Evolutionary conservation across 2,797 vertebrate species (phyloP), one percentile per base, ranked within the genome.

Genomic region (Argya squamiceps): DNA sequence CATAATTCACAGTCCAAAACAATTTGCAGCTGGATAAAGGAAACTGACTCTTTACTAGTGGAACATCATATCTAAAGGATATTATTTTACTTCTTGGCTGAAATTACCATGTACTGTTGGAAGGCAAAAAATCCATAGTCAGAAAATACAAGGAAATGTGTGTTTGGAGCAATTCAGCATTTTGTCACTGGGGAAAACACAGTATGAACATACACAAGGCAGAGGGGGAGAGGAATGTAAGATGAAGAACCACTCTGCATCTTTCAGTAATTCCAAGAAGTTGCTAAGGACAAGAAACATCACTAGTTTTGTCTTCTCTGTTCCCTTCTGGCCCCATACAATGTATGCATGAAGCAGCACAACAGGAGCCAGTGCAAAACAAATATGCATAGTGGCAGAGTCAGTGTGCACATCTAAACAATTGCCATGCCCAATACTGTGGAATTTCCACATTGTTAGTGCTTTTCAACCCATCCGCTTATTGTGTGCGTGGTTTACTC

Each of bases 301-400:
- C 69, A 85, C 29, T 52, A 47, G 75, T 80, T 92, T 92, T 89
- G 43, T 69, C 76, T 78, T 37, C 71, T 64, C 50, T 44, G 16
- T 49, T 94, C 43, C 55, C 53, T 90, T 77, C 75, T 69, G 73
- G 65, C 50, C 74, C 43, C 30, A 70, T 74, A 59, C 29, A 70
- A 75, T 65, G n/a, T 39, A 52, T 64, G 73, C 70, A 46, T 50
- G 84, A 83, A 93, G 49, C 58, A 84, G 52, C 88, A 89, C 76
- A 93, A 95, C 85, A 80, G 88, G 78, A 95, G 41, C 30, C 47
- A 62, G 27, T 23, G 74, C 73, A 97, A 94, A 96, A 94, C 89
- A 95, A 95, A 95, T 93, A 94, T 26, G 56, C 88, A 84, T 43
- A 90, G 85, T 95, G 88, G 67, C 89, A 96, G 91, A 96, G 91